Conservation (phyloP, 1,140 invertebrate species). For the Trichogramma pretiosum region DNA sequence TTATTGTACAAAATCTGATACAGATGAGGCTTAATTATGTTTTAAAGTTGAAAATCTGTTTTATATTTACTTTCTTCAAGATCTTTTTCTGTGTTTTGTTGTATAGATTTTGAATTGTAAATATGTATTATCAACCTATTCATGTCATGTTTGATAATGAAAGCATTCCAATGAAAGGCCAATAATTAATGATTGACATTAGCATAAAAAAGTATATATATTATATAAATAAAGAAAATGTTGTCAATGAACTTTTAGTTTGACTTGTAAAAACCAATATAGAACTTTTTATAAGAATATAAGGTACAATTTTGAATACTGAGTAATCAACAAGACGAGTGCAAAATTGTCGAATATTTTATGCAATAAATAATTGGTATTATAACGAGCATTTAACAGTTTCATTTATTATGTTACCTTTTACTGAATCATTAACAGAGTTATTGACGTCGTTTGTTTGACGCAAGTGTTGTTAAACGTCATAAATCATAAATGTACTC, state of each 20-base stretch:
- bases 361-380: constrained; percentile 14
- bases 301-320: neutral
- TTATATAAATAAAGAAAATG: constrained; percentile 30
- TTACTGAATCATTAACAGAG: no score
- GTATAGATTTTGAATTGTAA: constrained; percentile 36
- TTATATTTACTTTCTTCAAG: constrained; percentile 1
- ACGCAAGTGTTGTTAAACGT: no score
- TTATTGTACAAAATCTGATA: no score
- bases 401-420: no score
- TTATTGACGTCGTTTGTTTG: no score
- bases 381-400: no score
- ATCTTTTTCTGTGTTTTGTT: constrained; percentile 15
- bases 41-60: constrained; percentile 15
- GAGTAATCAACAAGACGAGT: no score
- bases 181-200: no score
- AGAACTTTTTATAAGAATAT: neutral
- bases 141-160: constrained; percentile 25
- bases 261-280: neutral
- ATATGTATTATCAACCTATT: constrained; percentile 28
- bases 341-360: constrained; percentile 2
- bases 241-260: constrained; percentile 18
- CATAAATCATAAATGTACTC: no score
- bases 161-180: constrained; percentile 32
- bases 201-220: no score
- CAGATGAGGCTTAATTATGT: no score